Base-by-base conservation (phyloP, 2,113 vertebrate genomes). In the Geothlypis trichas region DNA sequence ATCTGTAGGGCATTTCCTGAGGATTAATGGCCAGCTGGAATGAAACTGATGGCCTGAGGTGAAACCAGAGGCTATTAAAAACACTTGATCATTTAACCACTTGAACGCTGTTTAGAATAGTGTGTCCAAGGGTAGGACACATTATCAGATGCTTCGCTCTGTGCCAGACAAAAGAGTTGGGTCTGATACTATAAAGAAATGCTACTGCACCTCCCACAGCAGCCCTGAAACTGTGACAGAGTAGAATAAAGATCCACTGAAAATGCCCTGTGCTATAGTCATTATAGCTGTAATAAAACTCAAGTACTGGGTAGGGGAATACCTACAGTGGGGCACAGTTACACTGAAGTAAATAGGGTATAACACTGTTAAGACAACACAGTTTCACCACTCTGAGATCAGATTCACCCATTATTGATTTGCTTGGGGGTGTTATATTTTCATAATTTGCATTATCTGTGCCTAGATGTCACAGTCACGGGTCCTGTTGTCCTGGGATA, bases 241-340 rank as follows among this genome's bases (percentile, higher is more conserved):
- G 42, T 15, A 82, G 49, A 87, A 58, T 44, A 85, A 91, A 89
- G 22, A 80, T 37, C 39, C 49, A 51, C 68, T 47, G 75, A 87
- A 96, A 87, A 76, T 71, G 26, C n/a, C 76, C 71, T 95, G 39
- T 62, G 71, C 63, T 42, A 8, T 51, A 20, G n/a, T 74, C 91
- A 67, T 94, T 95, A 94, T 59, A 88, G 63, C 52, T 44, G 35
- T 63, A 74, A 71, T 86, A 91, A 96, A 91, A 96, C 69, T 82
- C 30, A 87, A 95, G 81, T 79, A 52, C 28, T 42, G 10, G 44
- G 41, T 68, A 87, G n/a, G 49, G 59, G 62, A 91, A 83, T 91
- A 83, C 66, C 67, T 55, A 49, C 15, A 91, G 47, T 62, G 63
- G 49, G 58, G 15, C 84, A 74, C 35, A 77, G 51, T 73, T 65